phyloP scores from a whole-genome alignment of 2,113 vertebrate genomes.

The Dendropsophus ebraccatus region DNA sequence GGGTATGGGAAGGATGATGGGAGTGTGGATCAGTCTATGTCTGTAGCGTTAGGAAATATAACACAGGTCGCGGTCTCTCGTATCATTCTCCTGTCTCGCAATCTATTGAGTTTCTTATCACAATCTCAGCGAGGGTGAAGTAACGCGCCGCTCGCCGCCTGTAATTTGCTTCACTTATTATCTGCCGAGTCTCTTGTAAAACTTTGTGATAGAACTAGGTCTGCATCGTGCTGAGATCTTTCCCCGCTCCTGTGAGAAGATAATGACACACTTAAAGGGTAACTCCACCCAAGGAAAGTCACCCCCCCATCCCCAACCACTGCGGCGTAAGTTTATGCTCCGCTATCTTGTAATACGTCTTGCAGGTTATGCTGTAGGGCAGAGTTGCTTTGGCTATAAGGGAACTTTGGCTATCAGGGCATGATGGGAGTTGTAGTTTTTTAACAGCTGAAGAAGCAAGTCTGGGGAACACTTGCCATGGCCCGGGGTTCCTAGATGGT shows the following conservation, averaged over 20 bases:
- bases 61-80: neutral
- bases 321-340: neutral
- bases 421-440: too few relatives aligned
- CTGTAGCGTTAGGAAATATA: neutral
- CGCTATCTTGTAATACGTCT: too few relatives aligned
- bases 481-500: too few relatives aligned
- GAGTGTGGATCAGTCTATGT: neutral
- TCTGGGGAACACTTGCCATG: too few relatives aligned
- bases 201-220: conserved; percentile 19
- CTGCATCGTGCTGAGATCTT: neutral
- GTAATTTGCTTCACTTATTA: conserved; percentile 22
- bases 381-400: too few relatives aligned
- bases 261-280: neutral
- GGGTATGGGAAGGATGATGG: neutral
- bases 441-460: too few relatives aligned
- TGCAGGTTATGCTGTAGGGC: too few relatives aligned
- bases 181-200: neutral
- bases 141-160: neutral
- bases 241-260: neutral
- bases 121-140: conserved; percentile 7
- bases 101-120: conserved; percentile 14
- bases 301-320: neutral
- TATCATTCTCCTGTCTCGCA: neutral
- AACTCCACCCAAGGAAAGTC: neutral
- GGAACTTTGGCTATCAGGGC: too few relatives aligned